These are phyloP conservation scores for Solenopsis fugax DNA, from an alignment of 1,140 invertebrate genomes.

Conservation along the genomic window DNA sequence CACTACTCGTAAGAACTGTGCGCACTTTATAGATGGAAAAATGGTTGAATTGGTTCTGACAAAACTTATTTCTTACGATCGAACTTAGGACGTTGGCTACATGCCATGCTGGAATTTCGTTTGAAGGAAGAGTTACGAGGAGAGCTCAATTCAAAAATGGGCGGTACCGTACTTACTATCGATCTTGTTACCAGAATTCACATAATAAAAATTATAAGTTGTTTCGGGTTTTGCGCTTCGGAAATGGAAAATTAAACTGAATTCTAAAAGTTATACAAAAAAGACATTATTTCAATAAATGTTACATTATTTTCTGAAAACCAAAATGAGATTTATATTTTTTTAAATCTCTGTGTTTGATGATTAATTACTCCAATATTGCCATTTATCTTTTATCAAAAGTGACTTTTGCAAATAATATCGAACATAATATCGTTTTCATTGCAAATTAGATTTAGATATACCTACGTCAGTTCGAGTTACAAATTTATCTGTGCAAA, in stretches of 20 bases:
- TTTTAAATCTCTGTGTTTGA: background rate
- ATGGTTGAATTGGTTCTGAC: background rate
- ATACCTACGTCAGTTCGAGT: constrained; percentile 5
- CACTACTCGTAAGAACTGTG: background rate
- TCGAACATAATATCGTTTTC: background rate
- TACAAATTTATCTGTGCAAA: constrained; percentile 30
- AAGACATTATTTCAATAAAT: background rate
- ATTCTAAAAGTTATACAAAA: background rate
- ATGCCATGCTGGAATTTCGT: constrained; percentile 37
- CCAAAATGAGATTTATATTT: background rate
- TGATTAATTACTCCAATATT: background rate
- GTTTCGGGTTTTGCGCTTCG: background rate
- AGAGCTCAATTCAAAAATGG: constrained; percentile 32
- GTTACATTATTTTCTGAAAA: background rate
- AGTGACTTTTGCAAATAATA: background rate
- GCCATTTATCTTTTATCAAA: background rate
- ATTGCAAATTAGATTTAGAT: background rate
- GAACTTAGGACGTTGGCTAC: constrained; percentile 44
- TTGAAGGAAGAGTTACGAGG: constrained; percentile 13
- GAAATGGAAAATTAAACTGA: background rate
- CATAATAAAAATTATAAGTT: constrained; percentile 7
- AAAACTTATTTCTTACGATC: constrained; percentile 45
- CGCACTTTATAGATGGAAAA: constrained; percentile 1
- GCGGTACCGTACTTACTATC: constrained; percentile 3
- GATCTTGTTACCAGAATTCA: constrained; percentile 30